These are phyloP conservation scores for Coenonympha arcania DNA, from an alignment of 2,888 invertebrate species.

Conservation along the genomic window DNA sequence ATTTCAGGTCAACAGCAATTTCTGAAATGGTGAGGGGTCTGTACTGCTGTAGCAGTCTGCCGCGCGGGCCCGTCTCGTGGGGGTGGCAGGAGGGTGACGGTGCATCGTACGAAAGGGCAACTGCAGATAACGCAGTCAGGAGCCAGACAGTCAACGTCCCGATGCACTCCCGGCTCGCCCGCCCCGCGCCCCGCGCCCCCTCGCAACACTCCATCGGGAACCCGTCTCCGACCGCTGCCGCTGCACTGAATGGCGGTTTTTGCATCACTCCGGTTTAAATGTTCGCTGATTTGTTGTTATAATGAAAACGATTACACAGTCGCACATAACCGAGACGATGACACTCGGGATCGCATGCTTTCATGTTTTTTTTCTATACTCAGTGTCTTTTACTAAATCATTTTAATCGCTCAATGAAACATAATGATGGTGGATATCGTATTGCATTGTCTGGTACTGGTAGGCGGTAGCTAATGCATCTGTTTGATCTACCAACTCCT, in stretches of 20 bases:
- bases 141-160: conserved; percentile 74
- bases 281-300: conserved; percentile 54
- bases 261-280: conserved; percentile 42
- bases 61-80: conserved; percentile 41
- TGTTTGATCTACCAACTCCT: not conserved
- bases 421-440: not conserved
- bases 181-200: conserved; percentile 32
- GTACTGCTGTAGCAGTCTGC: conserved; percentile 59
- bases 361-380: not conserved
- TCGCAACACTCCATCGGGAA: conserved; percentile 45
- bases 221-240: conserved; percentile 60
- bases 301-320: conserved; percentile 60
- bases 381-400: not conserved
- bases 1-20: conserved; percentile 64
- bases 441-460: not conserved
- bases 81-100: conserved; percentile 65
- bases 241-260: conserved; percentile 54
- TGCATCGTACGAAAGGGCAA: conserved; percentile 74
- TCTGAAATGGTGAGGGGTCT: conserved; percentile 55
- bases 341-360: conserved; percentile 29
- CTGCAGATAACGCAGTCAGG: conserved; percentile 70
- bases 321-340: conserved; percentile 58
- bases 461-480: not conserved
- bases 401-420: conserved; percentile 7
- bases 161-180: conserved; percentile 55